These are phyloP conservation scores for Oncopeltus fasciatus DNA, from an alignment of 1,140 invertebrate species.

Conservation along the genomic window DNA sequence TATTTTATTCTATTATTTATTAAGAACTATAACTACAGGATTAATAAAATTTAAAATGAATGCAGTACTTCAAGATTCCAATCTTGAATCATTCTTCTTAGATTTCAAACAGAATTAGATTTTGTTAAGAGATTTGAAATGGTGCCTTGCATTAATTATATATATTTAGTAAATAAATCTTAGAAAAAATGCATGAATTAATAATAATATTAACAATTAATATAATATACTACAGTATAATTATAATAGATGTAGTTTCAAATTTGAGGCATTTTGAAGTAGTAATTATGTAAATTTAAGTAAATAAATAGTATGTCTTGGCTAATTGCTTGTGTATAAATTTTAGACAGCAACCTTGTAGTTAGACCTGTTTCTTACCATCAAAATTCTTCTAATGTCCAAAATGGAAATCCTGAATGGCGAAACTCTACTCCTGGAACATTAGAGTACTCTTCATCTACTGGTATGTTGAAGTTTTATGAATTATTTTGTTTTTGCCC, in stretches of 20 bases:
- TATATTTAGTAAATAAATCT: neutral
- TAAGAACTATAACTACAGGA: neutral
- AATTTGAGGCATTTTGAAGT: neutral
- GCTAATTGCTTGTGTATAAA: neutral
- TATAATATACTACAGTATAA: neutral
- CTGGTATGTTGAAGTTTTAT: neutral
- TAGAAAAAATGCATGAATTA: neutral
- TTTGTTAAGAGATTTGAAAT: neutral
- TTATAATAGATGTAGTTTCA: neutral
- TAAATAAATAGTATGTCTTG: neutral
- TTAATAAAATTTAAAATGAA: neutral
- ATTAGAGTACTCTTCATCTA: neutral
- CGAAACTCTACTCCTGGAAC: constrained; percentile 14
- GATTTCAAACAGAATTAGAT: neutral
- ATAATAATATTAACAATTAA: neutral
- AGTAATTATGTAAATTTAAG: neutral
- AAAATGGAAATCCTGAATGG: constrained; percentile 21
- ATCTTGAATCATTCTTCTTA: neutral
- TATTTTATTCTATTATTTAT: neutral
- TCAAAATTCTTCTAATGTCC: constrained; percentile 6
- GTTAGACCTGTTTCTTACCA: constrained; percentile 20
- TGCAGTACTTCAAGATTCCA: neutral
- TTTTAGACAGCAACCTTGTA: neutral
- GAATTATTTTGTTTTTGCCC: too few relatives aligned
- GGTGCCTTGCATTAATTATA: neutral